Conservation (phyloP, 2,113 vertebrate genomes). For the Pelmatolapia mariae region DNA sequence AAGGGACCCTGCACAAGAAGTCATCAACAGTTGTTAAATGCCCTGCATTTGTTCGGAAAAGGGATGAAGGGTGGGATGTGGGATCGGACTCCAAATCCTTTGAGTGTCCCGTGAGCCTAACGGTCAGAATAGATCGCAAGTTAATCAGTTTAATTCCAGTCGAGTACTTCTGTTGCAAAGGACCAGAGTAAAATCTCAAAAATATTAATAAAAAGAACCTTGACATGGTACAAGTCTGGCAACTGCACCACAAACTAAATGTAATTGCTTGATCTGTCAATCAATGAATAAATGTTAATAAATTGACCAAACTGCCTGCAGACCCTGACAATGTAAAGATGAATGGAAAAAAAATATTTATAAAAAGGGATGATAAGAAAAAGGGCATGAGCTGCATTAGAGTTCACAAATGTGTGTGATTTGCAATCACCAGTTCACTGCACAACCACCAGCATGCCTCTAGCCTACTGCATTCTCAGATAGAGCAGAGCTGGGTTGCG, state of each 20-base stretch:
- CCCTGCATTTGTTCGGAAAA: background rate
- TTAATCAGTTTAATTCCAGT: background rate
- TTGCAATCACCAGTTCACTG: background rate
- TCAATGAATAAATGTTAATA: background rate
- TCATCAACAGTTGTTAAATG: background rate
- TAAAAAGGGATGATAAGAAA: background rate
- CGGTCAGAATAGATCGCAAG: background rate
- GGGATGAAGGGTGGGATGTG: background rate
- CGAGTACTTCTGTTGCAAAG: background rate
- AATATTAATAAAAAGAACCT: background rate
- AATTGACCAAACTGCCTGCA: background rate
- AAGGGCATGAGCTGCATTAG: background rate
- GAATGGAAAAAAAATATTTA: background rate
- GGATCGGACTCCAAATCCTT: background rate
- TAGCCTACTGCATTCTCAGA: background rate
- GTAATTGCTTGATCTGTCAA: background rate
- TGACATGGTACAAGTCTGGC: background rate
- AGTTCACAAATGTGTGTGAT: background rate
- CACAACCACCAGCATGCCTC: constrained; percentile 1
- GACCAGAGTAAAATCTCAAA: background rate
- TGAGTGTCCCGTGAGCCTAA: background rate
- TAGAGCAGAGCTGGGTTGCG: background rate
- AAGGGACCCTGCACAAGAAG: background rate
- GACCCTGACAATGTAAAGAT: background rate
- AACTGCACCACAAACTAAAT: background rate